Evolutionary conservation across 2,888 invertebrate genomes (phyloP).

Genomic region (Morpho deidamia): DNA sequence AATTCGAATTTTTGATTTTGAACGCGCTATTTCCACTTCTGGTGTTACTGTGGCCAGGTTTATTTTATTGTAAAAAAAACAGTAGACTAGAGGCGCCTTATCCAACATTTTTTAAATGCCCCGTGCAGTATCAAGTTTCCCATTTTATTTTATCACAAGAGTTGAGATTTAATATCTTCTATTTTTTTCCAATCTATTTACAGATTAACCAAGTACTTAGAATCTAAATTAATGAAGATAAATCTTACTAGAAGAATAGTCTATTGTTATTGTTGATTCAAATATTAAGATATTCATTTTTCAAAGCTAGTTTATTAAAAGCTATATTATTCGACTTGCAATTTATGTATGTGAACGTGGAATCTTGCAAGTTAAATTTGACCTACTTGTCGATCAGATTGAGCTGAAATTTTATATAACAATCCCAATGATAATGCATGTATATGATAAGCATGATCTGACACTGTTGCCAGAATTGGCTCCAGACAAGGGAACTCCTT

Average conservation of each 20-base stretch:
- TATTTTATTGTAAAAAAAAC: conserved; percentile 20
- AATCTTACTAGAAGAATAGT: neutral
- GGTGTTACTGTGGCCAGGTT: conserved; percentile 37
- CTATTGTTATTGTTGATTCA: neutral
- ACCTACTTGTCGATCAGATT: no score
- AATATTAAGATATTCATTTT: no score
- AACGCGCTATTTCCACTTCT: conserved; percentile 55
- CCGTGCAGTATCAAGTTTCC: conserved; percentile 22
- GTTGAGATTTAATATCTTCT: conserved; percentile 9
- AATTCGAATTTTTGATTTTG: conserved; percentile 64
- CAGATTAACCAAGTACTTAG: neutral
- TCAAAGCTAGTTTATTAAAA: no score
- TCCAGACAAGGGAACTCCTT: no score
- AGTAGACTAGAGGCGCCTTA: conserved; percentile 19
- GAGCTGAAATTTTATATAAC: no score
- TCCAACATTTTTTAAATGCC: conserved; percentile 20
- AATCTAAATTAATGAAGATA: neutral
- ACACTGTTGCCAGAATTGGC: no score
- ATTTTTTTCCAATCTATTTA: conserved; percentile 12
- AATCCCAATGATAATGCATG: no score
- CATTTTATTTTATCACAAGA: conserved; percentile 17
- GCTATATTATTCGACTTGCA: no score
- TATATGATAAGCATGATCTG: no score
- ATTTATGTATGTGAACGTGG: no score
- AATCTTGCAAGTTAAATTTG: no score